Evolutionary conservation across 1,140 invertebrate genomes (phyloP).

Genomic region (Sinella curviseta): DNA sequence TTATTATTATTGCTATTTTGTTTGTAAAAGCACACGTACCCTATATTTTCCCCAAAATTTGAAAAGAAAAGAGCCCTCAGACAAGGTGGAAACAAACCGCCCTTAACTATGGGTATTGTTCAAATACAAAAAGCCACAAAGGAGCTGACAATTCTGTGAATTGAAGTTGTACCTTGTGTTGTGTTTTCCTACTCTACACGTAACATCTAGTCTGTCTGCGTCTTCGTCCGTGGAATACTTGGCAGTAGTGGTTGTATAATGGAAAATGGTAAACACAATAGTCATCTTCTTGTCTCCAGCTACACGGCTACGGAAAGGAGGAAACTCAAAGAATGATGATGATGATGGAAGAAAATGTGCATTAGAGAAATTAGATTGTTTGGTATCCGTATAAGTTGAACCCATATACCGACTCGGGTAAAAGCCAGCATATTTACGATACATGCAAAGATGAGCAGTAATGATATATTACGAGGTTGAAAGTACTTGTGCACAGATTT

Average conservation of each 20-base stretch:
- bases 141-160: slow-evolving; percentile 23
- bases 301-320: no score
- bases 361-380: slow-evolving; percentile 2
- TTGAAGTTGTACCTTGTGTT: background rate
- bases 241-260: no score
- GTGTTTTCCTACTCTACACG: background rate
- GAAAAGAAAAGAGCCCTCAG: slow-evolving; percentile 17
- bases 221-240: no score
- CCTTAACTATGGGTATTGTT: slow-evolving; percentile 48
- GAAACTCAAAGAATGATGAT: background rate
- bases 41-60: slow-evolving; percentile 21
- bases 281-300: background rate
- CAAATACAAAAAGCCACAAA: slow-evolving; percentile 35
- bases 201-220: background rate
- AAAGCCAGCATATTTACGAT: no score
- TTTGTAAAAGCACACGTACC: background rate
- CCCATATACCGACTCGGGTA: no score
- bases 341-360: background rate
- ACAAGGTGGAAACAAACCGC: slow-evolving; percentile 47
- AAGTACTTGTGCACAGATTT: slow-evolving; percentile 23
- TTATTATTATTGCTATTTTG: background rate
- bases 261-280: no score
- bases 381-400: background rate
- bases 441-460: background rate
- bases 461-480: background rate